These are phyloP conservation scores for Hypsopygia costalis DNA, from an alignment of 2,888 invertebrate species.

Conservation along the genomic window DNA sequence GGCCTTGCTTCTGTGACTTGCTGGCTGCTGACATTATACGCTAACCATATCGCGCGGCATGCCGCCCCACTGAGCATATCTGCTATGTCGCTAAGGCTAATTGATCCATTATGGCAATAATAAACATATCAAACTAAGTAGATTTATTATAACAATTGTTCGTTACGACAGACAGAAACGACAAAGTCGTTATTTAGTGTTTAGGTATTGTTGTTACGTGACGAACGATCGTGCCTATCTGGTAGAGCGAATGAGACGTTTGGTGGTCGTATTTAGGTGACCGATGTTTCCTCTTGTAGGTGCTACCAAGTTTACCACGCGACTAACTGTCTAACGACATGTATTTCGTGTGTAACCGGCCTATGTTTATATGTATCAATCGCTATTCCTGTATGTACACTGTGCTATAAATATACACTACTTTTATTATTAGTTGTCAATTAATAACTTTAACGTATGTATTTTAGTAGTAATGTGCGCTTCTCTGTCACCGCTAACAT, in stretches of 20 bases:
- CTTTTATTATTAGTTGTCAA: slow-evolving; percentile 23
- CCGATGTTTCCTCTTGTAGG: slow-evolving; percentile 11
- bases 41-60: slow-evolving; percentile 58
- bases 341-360: neutral
- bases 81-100: slow-evolving; percentile 36
- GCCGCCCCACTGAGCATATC: slow-evolving; percentile 39
- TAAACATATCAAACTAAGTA: slow-evolving; percentile 66
- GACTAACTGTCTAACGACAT: neutral
- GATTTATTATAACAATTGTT: slow-evolving; percentile 31
- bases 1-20: slow-evolving; percentile 17
- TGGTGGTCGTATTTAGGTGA: neutral
- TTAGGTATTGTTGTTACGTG: slow-evolving; percentile 39
- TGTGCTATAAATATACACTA: slow-evolving; percentile 5
- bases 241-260: slow-evolving; percentile 11
- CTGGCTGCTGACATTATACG: slow-evolving; percentile 45
- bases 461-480: slow-evolving; percentile 16
- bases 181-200: slow-evolving; percentile 61
- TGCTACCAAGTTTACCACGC: slow-evolving; percentile 8
- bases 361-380: slow-evolving; percentile 2
- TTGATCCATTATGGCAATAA: slow-evolving; percentile 56
- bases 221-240: slow-evolving; percentile 38
- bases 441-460: slow-evolving; percentile 18
- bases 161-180: slow-evolving; percentile 41
- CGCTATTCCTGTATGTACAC: slow-evolving; percentile 3
- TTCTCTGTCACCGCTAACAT: slow-evolving; percentile 16